phyloP scores from a whole-genome alignment of 2,113 vertebrate species.

The Aphelocoma coerulescens region DNA sequence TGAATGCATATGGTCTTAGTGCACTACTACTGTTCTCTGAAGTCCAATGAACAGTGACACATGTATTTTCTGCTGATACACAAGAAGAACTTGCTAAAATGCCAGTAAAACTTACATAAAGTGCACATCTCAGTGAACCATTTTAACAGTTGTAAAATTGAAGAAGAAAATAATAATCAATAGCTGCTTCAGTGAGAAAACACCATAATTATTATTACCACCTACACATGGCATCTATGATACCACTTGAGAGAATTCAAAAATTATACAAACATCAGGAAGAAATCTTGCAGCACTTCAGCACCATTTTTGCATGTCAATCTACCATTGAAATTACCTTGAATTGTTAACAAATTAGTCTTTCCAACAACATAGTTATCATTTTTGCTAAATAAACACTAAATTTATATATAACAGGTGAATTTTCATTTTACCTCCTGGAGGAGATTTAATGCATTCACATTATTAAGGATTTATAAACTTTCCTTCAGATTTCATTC shows the following conservation, averaged over 20 bases:
- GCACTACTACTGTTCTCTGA: background rate
- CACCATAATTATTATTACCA: background rate
- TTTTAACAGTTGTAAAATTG: background rate
- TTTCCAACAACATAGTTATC: background rate
- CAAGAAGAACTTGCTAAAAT: background rate
- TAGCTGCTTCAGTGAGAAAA: background rate
- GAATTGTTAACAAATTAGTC: conserved; percentile 15
- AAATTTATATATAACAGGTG: background rate
- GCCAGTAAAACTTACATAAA: background rate
- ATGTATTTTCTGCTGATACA: background rate
- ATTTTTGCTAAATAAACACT: conserved; percentile 13
- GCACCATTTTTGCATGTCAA: background rate
- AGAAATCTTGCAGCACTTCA: background rate
- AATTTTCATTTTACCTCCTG: background rate
- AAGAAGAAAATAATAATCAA: background rate
- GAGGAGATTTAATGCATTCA: background rate
- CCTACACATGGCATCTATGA: background rate
- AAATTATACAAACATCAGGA: background rate
- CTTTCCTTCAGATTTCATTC: background rate
- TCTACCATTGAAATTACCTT: background rate
- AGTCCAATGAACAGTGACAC: background rate
- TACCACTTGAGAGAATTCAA: background rate
- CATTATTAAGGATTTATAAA: background rate
- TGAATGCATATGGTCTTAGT: background rate
- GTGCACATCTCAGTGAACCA: background rate